These are phyloP conservation scores for Vombatus ursinus DNA, from an alignment of 2,113 vertebrate species.

Conservation along the genomic window DNA sequence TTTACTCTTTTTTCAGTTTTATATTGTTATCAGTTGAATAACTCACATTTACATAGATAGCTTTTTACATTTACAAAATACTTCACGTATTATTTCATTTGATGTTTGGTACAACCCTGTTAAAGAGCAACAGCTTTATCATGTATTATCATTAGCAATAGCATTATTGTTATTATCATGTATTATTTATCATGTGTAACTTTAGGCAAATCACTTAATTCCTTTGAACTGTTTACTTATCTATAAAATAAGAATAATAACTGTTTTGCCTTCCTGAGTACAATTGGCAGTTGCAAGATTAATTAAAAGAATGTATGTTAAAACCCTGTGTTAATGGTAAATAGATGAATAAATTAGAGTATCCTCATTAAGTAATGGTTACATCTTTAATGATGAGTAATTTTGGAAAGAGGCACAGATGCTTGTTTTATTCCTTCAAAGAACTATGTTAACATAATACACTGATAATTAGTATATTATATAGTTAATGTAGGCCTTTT, in stretches of 20 bases:
- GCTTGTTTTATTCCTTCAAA: background rate
- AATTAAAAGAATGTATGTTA: background rate
- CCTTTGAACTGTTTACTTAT: background rate
- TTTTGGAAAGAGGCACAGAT: background rate
- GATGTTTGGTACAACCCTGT: background rate
- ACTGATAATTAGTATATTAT: background rate
- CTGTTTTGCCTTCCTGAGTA: background rate
- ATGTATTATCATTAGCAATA: too few species aligned
- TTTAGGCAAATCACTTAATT: background rate
- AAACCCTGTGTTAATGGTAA: background rate
- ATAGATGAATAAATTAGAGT: background rate
- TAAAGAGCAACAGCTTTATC: background rate
- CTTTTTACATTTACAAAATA: background rate
- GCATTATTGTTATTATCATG: too few species aligned
- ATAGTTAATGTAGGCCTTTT: background rate
- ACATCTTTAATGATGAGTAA: background rate
- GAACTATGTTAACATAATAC: background rate
- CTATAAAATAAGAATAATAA: background rate
- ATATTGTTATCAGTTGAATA: background rate
- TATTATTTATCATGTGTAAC: too few species aligned
- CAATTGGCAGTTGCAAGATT: background rate
- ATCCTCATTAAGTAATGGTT: background rate
- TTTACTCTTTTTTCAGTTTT: background rate
- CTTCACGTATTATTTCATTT: background rate
- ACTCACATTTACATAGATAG: background rate